phyloP scores from a whole-genome alignment of 2,797 vertebrate genomes.

The Artibeus jamaicensis region DNA sequence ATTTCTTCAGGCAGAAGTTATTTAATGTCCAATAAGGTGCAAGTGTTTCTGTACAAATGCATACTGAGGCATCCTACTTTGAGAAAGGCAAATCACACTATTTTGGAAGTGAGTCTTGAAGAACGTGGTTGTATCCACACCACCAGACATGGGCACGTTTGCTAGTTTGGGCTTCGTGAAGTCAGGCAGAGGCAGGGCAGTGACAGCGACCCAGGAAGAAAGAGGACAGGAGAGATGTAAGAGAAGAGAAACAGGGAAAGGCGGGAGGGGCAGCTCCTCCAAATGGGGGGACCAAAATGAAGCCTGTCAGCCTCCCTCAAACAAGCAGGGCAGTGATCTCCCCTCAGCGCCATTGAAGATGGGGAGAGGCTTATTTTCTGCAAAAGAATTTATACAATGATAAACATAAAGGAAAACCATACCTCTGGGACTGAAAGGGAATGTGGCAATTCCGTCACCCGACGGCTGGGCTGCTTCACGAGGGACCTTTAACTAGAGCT shows the following conservation, averaged over 20 bases:
- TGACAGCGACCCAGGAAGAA: background rate
- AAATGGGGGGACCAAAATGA: background rate
- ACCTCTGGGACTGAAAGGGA: background rate
- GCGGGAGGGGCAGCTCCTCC: background rate
- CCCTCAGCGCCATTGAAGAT: background rate
- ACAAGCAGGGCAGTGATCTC: background rate
- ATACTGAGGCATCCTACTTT: background rate
- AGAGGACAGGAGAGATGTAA: background rate
- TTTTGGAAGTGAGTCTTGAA: background rate
- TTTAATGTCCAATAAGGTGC: background rate
- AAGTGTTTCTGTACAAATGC: background rate
- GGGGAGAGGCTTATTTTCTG: background rate
- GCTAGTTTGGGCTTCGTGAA: background rate
- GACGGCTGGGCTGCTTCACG: background rate
- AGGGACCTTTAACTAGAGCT: background rate
- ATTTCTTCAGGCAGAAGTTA: background rate
- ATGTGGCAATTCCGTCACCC: background rate
- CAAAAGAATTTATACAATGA: background rate
- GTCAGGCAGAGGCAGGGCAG: background rate
- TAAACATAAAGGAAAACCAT: slow-evolving; percentile 27
- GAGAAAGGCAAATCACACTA: background rate
- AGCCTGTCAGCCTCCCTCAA: background rate
- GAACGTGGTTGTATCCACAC: background rate
- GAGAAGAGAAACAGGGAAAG: background rate
- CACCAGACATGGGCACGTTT: no score